Evolutionary conservation across 2,888 invertebrate species (phyloP), one percentile per base, ranked within the genome.

Genomic region (Masnerella sp.): DNA sequence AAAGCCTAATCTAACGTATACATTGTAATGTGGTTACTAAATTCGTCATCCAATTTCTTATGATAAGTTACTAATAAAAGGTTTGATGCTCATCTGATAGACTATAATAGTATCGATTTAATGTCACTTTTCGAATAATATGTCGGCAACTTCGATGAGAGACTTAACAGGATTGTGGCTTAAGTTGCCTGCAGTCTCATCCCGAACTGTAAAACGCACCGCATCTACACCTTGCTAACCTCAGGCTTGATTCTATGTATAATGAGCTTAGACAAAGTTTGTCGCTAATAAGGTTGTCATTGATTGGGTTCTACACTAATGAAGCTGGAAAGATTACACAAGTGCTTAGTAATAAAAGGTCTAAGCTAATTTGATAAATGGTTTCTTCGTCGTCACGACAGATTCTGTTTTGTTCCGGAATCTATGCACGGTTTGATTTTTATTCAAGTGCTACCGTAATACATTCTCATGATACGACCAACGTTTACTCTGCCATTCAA

Each of bases 211-310:
- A 61, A 62, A 70, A 65, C 51, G 69, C 18, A 64, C 58, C 49
- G 18, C 51, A 74, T 67, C 61, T 56, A 65, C 56, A 61, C 67
- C 74, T 70, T n/a, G 47, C 18, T 51, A 64, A 68, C 71, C 71
- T 69, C 70, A 64, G 71, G 68, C 71, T 43, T 74, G 72, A 78
- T 77, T 77, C 71, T 71, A 74, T 75, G 74, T 81, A 77, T 82
- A 84, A 84, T 75, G 77, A 78, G 81, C 82, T 83, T 83, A 83
- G 79, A 75, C 76, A 80, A 82, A 83, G 81, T 82, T 81, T 70
- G 74, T 76, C 77, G 77, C 78, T 82, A 83, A 82, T 83, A 81
- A 83, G 81, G 78, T 73, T 76, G 76, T 75, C 77, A 78, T 74
- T 80, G 81, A 82, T 83, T 80, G 79, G 77, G 77, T 75, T 80